Percentiles rank a stretch among this genome's conserved stretches.
These are phyloP conservation scores for Bombus sibiricus DNA, from an alignment of 1,140 invertebrate genomes.

Conservation along the genomic window DNA sequence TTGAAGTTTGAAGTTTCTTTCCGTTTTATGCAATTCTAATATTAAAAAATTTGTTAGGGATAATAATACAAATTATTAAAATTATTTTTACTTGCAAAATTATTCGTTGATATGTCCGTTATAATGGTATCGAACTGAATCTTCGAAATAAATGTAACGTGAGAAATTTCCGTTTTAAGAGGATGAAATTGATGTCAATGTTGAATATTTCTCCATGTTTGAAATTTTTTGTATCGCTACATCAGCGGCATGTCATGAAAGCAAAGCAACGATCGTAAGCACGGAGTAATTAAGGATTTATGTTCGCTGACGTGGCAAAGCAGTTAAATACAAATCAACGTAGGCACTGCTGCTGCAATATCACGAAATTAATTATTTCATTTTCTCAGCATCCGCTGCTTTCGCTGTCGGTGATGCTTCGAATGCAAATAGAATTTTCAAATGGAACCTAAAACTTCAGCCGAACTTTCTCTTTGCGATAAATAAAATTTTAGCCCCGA, in stretches of 20 bases:
- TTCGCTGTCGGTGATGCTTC: not conserved
- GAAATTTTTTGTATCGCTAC: not conserved
- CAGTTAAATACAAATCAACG: constrained; percentile 17
- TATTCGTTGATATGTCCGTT: not conserved
- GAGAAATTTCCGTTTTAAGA: not conserved
- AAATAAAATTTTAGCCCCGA: not conserved
- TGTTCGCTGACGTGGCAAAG: not conserved
- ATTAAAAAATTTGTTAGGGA: not conserved
- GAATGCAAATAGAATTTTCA: not conserved
- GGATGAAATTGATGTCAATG: not conserved
- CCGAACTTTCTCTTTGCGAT: not conserved
- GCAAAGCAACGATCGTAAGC: not conserved
- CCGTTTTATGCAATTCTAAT: not conserved
- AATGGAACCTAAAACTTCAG: not conserved
- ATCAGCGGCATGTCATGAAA: not conserved
- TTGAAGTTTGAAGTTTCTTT: not conserved
- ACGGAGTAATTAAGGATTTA: constrained; percentile 14
- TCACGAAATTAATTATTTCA: constrained; percentile 19
- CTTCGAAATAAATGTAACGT: not conserved
- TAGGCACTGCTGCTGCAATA: not conserved
- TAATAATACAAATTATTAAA: not conserved
- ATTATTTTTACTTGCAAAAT: not conserved
- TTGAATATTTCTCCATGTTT: not conserved
- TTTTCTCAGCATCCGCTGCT: not conserved
- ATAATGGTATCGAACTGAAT: not conserved